Base-by-base conservation (phyloP, 2,888 invertebrate genomes). In the Ectemnius continuus region DNA sequence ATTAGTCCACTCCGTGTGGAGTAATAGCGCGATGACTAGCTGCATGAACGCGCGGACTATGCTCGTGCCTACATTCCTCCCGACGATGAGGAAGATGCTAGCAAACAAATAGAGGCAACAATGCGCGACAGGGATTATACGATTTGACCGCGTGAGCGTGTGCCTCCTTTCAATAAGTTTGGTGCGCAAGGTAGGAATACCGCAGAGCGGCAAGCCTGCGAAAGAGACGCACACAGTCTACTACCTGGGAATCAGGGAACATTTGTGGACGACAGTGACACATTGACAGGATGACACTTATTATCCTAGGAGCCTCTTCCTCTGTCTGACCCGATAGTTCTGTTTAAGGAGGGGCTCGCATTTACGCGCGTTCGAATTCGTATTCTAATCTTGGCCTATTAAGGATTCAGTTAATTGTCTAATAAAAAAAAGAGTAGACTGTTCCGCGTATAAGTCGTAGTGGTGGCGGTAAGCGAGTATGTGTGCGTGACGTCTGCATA, bases 1-100 rank as follows among this genome's bases (percentile, higher is more conserved):
- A 74, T 79, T 75, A 77, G 65, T 67, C 70, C 70, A 61, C 36
- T 36, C 11, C 8, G 36, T 36, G 36, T 61, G 67, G 67, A 74
- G 80, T 83, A 80, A 81, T 67, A 60, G 46, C 69, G 58, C 61
- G 56, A 78, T 78, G 78, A 81, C 78, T 81, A 81, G 70, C 65
- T 76, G 70, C 70, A 73, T 69, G 72, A 70, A 79, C 71, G 69
- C 52, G 16, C 61, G 74, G 61, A 76, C 79, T 73, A 57, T 67
- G 73, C 70, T 63, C 69, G 67, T 61, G 66, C 61, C 66, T 46
- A 71, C 63, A 71, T 59, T 66, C 65, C 13, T 56, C 52, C 57
- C 65, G 63, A 62, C 57, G 70, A 71, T 59, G 65, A 70, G 67
- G 68, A 67, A 23, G 61, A 62, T 66, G 67, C 58, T 70, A 59